Base-by-base conservation (phyloP, 2,797 vertebrate genomes). In the Tiaroga cobitis region DNA sequence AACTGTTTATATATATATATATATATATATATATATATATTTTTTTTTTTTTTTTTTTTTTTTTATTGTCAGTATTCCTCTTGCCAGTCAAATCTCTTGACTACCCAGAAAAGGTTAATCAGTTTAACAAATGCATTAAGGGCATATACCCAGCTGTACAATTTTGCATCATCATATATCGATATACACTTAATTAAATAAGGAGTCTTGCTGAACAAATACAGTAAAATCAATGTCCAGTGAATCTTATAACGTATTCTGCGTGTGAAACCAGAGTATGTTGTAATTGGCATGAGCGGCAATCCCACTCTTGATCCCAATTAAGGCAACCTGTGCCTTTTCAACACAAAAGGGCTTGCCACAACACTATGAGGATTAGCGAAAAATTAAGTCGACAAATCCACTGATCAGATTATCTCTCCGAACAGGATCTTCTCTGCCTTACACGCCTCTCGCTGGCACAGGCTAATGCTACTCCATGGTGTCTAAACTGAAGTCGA, bases 331-430 rank as follows among this genome's bases (percentile, higher is more conserved):
- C 83, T 80, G 74, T 59, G 75, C 39, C 67, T 80, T 82, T 83
- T 80, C 68, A 80, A 49, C 68, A 85, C 75, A 80, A 82, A 79
- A 76, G 80, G 56, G 75, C 61, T 80, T 74, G 80, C 81, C 43
- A 83, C 81, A 76, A 70, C 63, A 74, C 84, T 75, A 83, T 85
- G 39, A 82, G 87, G 84, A 88, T 85, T 88, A 88, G 69, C 32
- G 19, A 49, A 85, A 85, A 83, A 88, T 83, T 88, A 88, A 88
- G 78, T 88, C 32, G 84, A 86, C 75, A 88, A 88, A 88, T 88
- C 84, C 87, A 86, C 51, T 69, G 80, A 86, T 86, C 84, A 75
- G 87, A 88, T 88, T 88, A 88, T 83, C 59, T 76, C 68, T 72
- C 34, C 41, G n/a, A 83, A 72, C 46, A 65, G 65, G 73, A 88